phyloP scores from a whole-genome alignment of 2,797 vertebrate genomes.

The Argentina silus region DNA sequence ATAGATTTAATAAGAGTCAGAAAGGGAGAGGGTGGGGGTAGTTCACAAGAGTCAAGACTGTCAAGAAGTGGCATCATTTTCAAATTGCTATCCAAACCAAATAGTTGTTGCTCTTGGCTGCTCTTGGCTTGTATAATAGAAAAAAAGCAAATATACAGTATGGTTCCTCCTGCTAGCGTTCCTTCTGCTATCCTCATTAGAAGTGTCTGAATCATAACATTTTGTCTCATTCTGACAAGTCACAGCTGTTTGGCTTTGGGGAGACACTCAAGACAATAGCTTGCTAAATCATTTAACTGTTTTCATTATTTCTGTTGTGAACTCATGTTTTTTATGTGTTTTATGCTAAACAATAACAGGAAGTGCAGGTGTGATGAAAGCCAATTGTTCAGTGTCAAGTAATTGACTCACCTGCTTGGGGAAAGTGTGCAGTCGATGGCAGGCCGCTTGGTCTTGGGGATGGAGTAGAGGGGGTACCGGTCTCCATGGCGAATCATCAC shows the following conservation, averaged over 20 bases:
- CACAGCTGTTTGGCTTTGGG: background rate
- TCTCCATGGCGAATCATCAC: constrained; percentile 97
- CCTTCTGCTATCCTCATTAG: background rate
- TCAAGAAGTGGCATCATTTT: background rate
- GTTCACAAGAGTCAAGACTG: background rate
- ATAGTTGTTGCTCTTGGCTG: background rate
- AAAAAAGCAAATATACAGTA: no score
- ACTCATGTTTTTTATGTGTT: no score
- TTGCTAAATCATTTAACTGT: no score
- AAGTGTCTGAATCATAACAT: background rate
- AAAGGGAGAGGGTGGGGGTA: background rate
- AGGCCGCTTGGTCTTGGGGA: constrained; percentile 93
- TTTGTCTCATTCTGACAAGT: background rate
- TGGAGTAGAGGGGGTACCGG: constrained; percentile 92
- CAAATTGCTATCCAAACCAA: background rate
- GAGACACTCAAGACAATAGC: background rate
- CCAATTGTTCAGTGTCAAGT: background rate
- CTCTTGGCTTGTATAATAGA: no score
- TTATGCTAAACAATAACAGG: no score
- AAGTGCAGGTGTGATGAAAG: background rate
- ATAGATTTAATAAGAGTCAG: background rate
- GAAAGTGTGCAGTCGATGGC: constrained; percentile 90
- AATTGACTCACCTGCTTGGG: constrained; percentile 78
- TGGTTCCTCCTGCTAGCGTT: background rate
- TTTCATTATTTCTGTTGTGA: no score